phyloP scores from a whole-genome alignment of 2,113 vertebrate genomes.

The Pogonocichla stellata region DNA sequence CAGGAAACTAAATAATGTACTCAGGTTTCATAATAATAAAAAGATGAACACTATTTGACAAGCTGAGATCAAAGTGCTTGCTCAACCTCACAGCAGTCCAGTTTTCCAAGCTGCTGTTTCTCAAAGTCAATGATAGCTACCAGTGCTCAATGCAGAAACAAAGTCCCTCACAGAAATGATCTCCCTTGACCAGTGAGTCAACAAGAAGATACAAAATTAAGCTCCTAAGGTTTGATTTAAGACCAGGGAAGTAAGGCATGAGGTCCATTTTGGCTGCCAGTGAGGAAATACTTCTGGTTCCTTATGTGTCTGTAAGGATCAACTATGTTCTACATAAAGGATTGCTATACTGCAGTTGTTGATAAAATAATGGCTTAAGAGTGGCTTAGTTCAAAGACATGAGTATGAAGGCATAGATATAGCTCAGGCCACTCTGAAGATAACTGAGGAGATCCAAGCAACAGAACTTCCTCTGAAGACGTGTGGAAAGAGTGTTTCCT shows the following conservation, averaged over 20 bases:
- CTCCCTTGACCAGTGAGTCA: not conserved
- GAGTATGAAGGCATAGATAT: not conserved
- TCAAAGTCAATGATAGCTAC: not conserved
- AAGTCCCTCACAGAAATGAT: not conserved
- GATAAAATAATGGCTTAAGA: not conserved
- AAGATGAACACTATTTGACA: slow-evolving; percentile 3
- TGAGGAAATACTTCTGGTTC: not conserved
- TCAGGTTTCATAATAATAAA: not conserved
- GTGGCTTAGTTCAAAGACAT: not conserved
- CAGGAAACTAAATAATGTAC: not conserved
- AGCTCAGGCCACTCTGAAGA: not conserved
- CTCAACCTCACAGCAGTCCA: not conserved
- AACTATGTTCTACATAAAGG: not conserved
- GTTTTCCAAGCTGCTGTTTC: not conserved
- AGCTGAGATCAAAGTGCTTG: slow-evolving; percentile 17
- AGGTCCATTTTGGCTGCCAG: not conserved
- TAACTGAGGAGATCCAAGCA: not conserved
- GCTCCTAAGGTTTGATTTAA: not conserved
- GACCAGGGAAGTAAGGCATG: not conserved
- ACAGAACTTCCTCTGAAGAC: not conserved
- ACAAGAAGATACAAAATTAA: not conserved
- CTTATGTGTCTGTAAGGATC: not conserved
- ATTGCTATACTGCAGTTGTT: not conserved
- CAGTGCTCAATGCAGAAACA: not conserved
- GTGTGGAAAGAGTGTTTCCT: not conserved